Conservation (phyloP, 1,140 invertebrate species). For the Chymomyza costata region DNA sequence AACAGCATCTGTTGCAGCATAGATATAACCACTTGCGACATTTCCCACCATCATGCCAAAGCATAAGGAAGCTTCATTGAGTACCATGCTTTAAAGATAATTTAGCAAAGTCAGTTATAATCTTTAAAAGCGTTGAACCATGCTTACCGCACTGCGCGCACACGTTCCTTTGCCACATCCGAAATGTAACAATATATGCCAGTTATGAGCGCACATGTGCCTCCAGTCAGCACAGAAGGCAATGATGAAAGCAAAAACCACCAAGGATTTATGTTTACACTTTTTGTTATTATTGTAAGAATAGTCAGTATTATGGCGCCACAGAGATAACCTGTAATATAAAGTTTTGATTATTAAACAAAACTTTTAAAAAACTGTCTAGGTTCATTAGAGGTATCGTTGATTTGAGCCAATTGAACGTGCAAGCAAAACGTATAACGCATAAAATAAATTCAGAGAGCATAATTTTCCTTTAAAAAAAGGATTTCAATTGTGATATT, state of each 20-base stretch:
- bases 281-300: constrained; percentile 48
- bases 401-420: too few relatives aligned
- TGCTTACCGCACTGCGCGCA: constrained; percentile 75
- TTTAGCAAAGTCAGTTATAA: background rate
- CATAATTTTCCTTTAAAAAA: too few relatives aligned
- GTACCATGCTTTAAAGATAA: constrained; percentile 77
- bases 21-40: constrained; percentile 76
- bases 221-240: constrained; percentile 79
- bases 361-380: background rate
- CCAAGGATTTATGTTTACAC: constrained; percentile 76
- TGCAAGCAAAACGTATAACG: too few relatives aligned
- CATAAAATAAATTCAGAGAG: too few relatives aligned
- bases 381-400: too few relatives aligned
- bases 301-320: constrained; percentile 43
- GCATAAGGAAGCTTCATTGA: constrained; percentile 78
- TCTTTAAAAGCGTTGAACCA: too few relatives aligned
- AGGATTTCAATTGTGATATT: too few relatives aligned
- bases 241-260: constrained; percentile 79
- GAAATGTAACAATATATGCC: constrained; percentile 80
- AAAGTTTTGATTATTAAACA: background rate
- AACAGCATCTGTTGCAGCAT: constrained; percentile 47
- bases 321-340: constrained; percentile 47
- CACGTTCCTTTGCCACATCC: constrained; percentile 78
- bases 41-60: constrained; percentile 79
- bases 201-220: constrained; percentile 78